Evolutionary conservation across 2,888 invertebrate genomes (phyloP).

Genomic region (Torymus tubicola): DNA sequence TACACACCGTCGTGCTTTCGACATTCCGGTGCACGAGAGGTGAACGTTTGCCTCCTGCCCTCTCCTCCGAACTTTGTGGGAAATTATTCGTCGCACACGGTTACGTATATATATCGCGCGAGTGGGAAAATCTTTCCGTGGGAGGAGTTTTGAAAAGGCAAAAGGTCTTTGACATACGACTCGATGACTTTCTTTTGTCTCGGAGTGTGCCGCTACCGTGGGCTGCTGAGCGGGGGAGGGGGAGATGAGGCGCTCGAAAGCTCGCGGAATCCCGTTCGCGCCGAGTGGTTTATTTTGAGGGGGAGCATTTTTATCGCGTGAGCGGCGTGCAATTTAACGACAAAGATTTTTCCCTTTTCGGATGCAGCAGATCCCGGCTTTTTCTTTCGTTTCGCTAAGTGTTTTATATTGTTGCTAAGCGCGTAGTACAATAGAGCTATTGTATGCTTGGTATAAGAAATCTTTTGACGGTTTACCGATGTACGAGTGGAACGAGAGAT

Average conservation of each 20-base stretch:
- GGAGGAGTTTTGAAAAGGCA: slow-evolving; percentile 39
- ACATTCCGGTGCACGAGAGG: background rate
- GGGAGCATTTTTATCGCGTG: no score
- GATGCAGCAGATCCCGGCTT: no score
- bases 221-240: slow-evolving; percentile 28
- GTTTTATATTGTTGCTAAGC: no score
- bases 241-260: slow-evolving; percentile 39
- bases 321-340: no score
- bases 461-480: no score
- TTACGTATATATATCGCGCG: background rate
- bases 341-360: no score
- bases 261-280: slow-evolving; percentile 32
- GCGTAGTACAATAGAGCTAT: no score
- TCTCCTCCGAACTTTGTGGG: background rate
- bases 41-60: background rate
- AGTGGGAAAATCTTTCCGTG: slow-evolving; percentile 37
- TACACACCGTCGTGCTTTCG: no score
- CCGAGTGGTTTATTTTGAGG: no score
- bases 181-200: slow-evolving; percentile 42
- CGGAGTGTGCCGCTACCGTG: background rate
- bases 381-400: no score
- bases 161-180: slow-evolving; percentile 12
- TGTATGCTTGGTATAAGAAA: no score
- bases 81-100: background rate
- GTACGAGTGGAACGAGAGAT: no score